Conservation (phyloP, 2,888 invertebrate genomes). For the Drosophila paranaensis region DNA sequence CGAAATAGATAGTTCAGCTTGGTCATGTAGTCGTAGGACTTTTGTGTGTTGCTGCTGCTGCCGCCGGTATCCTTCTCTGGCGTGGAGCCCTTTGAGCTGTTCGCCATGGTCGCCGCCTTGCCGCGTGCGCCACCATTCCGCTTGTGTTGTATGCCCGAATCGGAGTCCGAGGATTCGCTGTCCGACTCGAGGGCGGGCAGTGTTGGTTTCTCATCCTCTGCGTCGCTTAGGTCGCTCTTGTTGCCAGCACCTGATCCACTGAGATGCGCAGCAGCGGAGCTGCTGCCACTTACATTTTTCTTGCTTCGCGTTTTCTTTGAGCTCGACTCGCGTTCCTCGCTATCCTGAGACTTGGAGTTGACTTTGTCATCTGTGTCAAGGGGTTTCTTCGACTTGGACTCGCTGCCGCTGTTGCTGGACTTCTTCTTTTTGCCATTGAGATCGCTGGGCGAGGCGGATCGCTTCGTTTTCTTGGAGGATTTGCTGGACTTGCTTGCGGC, state of each 20-base stretch:
- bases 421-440: conserved; percentile 74
- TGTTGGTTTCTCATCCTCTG: conserved; percentile 70
- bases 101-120: conserved; percentile 47
- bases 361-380: conserved; percentile 55
- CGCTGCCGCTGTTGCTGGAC: conserved; percentile 35
- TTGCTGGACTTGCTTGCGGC: conserved; percentile 35
- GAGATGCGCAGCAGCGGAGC: conserved; percentile 20
- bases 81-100: conserved; percentile 65
- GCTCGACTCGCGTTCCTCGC: conserved; percentile 50
- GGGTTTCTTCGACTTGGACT: conserved; percentile 55
- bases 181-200: conserved; percentile 74
- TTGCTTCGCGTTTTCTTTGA: conserved; percentile 60
- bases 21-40: conserved; percentile 92
- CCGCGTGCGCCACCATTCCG: conserved; percentile 74
- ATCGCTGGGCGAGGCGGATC: conserved; percentile 62
- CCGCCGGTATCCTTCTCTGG: conserved; percentile 58
- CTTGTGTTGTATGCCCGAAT: conserved; percentile 82
- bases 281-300: conserved; percentile 51
- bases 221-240: conserved; percentile 78
- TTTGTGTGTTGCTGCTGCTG: conserved; percentile 49
- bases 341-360: conserved; percentile 45
- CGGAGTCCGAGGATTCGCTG: conserved; percentile 81
- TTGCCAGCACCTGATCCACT: conserved; percentile 23
- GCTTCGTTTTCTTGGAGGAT: conserved; percentile 61
- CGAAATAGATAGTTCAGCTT: conserved; percentile 97